These are phyloP conservation scores for Drosophila tsacasi DNA, from an alignment of 1,140 invertebrate genomes.

Conservation along the genomic window DNA sequence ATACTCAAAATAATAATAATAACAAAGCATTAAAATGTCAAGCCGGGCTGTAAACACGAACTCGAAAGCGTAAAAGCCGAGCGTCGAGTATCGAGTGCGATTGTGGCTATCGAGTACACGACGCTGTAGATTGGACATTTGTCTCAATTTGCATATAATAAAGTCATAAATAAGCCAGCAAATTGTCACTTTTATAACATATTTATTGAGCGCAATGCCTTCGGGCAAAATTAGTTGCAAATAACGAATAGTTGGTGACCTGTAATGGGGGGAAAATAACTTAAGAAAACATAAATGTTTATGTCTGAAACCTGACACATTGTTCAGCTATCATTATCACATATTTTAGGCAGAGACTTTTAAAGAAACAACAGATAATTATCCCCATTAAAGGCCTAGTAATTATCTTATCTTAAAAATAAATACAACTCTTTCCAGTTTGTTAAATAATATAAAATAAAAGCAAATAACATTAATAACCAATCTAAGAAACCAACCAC, in stretches of 20 bases:
- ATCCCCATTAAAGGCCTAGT: not conserved
- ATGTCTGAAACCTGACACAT: not conserved
- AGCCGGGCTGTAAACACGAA: constrained; percentile 60
- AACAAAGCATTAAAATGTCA: constrained; percentile 73
- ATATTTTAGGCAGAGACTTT: not conserved
- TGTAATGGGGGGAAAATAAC: not conserved
- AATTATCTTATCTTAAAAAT: too few species aligned
- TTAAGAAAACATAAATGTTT: too few species aligned
- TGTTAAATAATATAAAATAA: not conserved
- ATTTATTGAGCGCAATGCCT: constrained; percentile 69
- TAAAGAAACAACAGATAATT: not conserved
- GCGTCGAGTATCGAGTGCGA: constrained; percentile 28
- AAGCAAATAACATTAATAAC: not conserved
- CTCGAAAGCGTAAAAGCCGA: not conserved
- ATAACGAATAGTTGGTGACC: constrained; percentile 34
- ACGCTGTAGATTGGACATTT: constrained; percentile 55
- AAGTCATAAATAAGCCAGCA: constrained; percentile 75
- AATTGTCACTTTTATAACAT: constrained; percentile 76
- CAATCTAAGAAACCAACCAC: not conserved
- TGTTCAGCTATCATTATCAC: not conserved
- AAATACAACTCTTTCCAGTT: too few species aligned
- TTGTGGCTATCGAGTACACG: constrained; percentile 43
- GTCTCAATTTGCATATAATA: constrained; percentile 81
- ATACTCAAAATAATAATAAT: constrained; percentile 71
- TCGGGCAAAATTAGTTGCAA: constrained; percentile 1